A percentile compares a stretch with the other conserved stretches of the same genome.
phyloP scores from a whole-genome alignment of 2,113 vertebrate species.

The Plotosus lineatus region DNA sequence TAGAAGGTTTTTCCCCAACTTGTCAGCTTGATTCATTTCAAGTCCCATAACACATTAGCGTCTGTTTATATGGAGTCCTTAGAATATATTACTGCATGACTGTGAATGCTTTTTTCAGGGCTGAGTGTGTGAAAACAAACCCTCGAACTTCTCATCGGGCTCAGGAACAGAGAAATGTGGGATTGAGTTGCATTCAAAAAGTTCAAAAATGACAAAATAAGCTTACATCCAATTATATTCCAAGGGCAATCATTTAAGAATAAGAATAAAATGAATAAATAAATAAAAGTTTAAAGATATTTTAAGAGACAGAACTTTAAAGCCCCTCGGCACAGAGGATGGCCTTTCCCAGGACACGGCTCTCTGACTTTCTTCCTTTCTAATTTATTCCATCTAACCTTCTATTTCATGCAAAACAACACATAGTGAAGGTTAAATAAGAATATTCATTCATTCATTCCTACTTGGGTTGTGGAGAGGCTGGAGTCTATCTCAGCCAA shows the following conservation, averaged over 20 bases:
- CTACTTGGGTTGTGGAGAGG: too few relatives aligned
- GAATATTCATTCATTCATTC: too few relatives aligned
- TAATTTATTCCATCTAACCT: not conserved
- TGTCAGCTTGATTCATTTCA: not conserved
- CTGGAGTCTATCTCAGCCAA: too few relatives aligned
- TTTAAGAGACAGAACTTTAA: conserved; percentile 24
- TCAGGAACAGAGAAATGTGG: not conserved
- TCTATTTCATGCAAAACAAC: not conserved
- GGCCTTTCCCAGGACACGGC: conserved; percentile 23
- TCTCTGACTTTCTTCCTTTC: conserved; percentile 23
- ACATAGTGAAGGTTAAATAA: not conserved
- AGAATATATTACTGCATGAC: not conserved
- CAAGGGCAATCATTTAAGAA: not conserved
- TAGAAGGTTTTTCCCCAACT: conserved; percentile 7
- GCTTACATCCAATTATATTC: not conserved
- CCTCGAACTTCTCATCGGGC: not conserved
- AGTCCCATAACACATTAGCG: not conserved
- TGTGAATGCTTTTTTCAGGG: not conserved
- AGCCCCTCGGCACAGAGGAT: not conserved
- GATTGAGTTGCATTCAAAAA: conserved; percentile 1
- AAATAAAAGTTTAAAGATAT: not conserved
- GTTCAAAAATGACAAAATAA: not conserved
- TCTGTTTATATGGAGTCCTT: not conserved
- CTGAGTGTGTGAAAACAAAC: not conserved
- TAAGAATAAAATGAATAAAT: not conserved